Conservation (phyloP, 2,113 vertebrate genomes). For the Aegypius monachus region DNA sequence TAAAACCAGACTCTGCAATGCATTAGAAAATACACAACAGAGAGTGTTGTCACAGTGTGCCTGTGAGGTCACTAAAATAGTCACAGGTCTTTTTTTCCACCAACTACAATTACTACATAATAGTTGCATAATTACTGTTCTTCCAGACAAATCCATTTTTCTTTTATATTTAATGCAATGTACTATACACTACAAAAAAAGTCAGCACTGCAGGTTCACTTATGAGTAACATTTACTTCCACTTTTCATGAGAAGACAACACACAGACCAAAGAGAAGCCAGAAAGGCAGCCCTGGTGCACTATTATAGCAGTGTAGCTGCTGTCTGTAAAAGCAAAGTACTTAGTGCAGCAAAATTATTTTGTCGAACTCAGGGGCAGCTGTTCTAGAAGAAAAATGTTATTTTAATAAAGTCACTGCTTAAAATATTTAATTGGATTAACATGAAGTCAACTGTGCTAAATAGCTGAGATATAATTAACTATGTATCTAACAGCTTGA, state of each 20-base stretch:
- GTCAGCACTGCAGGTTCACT: background rate
- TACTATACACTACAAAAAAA: background rate
- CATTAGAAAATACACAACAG: background rate
- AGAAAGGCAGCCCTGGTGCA: background rate
- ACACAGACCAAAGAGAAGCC: background rate
- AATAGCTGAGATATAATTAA: background rate
- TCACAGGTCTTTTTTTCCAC: background rate
- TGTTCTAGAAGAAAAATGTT: background rate
- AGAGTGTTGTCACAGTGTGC: background rate
- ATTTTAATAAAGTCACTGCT: constrained; percentile 3
- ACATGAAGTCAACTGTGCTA: background rate
- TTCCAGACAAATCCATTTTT: background rate
- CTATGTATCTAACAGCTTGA: background rate
- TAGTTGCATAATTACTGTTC: background rate
- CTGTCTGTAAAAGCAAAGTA: background rate
- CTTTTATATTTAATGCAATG: background rate
- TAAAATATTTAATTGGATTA: constrained; percentile 25
- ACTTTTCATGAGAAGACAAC: background rate
- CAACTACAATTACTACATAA: background rate
- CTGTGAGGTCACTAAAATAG: background rate
- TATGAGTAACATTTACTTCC: background rate
- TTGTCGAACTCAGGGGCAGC: background rate
- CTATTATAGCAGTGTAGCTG: background rate
- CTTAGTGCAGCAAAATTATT: background rate
- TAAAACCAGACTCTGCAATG: background rate